A percentile compares a stretch with the other conserved stretches of the same genome.
phyloP scores from a whole-genome alignment of 2,113 vertebrate genomes.

The Sigmodon hispidus region DNA sequence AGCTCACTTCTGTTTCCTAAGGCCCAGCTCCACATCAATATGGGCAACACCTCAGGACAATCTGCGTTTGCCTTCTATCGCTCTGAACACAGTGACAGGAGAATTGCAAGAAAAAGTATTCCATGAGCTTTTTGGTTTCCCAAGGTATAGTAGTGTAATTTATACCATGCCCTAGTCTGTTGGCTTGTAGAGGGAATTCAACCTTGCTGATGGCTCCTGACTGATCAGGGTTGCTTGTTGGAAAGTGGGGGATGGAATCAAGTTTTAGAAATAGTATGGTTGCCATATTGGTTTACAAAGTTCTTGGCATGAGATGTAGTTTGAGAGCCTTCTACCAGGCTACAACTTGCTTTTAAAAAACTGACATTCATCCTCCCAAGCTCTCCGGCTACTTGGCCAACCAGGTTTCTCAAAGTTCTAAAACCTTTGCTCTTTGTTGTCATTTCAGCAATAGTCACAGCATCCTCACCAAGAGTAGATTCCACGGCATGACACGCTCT shows the following conservation, averaged over 20 bases:
- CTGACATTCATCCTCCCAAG: background rate
- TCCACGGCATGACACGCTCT: rapidly evolving
- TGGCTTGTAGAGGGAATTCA: background rate
- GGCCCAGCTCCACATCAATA: background rate
- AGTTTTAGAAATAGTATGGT: background rate
- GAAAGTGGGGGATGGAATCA: background rate
- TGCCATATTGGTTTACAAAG: background rate
- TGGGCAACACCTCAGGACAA: no score
- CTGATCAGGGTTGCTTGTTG: background rate
- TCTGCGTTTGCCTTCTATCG: background rate
- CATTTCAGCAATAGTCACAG: background rate
- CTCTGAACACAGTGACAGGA: background rate
- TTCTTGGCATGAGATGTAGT: background rate
- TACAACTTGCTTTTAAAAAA: background rate
- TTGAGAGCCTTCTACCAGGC: background rate
- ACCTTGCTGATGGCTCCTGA: background rate
- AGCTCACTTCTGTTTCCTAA: background rate
- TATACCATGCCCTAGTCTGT: background rate
- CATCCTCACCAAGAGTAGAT: background rate
- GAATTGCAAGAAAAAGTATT: background rate
- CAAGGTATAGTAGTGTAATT: background rate
- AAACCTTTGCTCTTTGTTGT: background rate
- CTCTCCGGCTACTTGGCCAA: background rate
- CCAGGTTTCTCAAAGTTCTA: background rate
- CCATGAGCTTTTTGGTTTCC: background rate